Percentiles rank a stretch among this genome's conserved stretches.
These are phyloP conservation scores for Microctonus hyperodae DNA, from an alignment of 2,888 invertebrate species.

Conservation along the genomic window DNA sequence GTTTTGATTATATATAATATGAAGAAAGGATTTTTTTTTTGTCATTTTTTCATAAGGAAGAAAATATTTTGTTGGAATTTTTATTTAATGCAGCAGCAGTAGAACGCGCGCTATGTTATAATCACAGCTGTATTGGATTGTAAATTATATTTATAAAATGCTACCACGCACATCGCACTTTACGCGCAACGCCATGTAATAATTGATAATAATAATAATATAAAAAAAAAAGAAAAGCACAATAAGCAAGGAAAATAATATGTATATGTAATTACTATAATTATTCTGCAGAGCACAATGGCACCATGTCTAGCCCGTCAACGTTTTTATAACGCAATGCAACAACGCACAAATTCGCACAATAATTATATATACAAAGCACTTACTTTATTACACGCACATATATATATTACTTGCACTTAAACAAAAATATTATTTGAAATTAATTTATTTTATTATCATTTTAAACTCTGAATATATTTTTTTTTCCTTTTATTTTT, in stretches of 20 bases:
- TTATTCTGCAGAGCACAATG: conserved; percentile 27
- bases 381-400: conserved; percentile 33
- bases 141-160: conserved; percentile 10
- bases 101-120: conserved; percentile 22
- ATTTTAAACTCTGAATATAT: neutral
- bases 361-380: conserved; percentile 33
- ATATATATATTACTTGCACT: conserved; percentile 38
- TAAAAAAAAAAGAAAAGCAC: conserved; percentile 25
- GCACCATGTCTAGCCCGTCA: conserved; percentile 22
- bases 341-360: conserved; percentile 32
- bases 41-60: too few relatives aligned
- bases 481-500: conserved; percentile 13
- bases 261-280: conserved; percentile 9
- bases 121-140: conserved; percentile 3
- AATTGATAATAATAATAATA: neutral
- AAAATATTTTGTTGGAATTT: conserved; percentile 2
- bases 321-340: conserved; percentile 24
- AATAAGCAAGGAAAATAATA: conserved; percentile 22
- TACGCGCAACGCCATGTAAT: neutral
- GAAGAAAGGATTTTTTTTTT: neutral
- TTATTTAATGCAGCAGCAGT: conserved; percentile 16
- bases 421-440: conserved; percentile 25
- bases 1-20: neutral
- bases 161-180: conserved; percentile 28
- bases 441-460: conserved; percentile 22